Evolutionary conservation across 2,888 invertebrate genomes (phyloP).

Genomic region (Monochamus alternatus): DNA sequence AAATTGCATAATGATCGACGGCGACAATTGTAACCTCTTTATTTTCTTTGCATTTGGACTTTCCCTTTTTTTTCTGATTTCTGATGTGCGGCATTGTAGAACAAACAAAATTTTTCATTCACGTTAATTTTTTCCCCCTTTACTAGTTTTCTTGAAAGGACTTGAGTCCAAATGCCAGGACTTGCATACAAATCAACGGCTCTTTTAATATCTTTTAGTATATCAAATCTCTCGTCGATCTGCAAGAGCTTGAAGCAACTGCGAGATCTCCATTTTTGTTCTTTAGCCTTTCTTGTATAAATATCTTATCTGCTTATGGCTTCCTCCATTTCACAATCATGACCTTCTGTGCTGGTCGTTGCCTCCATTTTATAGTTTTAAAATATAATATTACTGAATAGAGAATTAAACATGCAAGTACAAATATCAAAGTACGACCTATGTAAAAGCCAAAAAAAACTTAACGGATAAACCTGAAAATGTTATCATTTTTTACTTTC

Average conservation of each 20-base stretch:
- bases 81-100: constrained; percentile 55
- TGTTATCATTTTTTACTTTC: too few species aligned
- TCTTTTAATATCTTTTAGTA: constrained; percentile 89
- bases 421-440: too few species aligned
- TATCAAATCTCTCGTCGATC: constrained; percentile 94
- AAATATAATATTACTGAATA: too few species aligned
- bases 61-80: constrained; percentile 39
- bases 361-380: too few species aligned
- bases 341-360: too few species aligned
- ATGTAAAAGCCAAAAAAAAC: too few species aligned
- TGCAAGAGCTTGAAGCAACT: constrained; percentile 98
- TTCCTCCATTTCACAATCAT: too few species aligned
- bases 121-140: constrained; percentile 70
- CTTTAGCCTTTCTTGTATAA: constrained; percentile 97
- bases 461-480: too few species aligned
- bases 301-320: constrained; percentile 87
- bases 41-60: constrained; percentile 61
- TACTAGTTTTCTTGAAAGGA: constrained; percentile 86
- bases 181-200: constrained; percentile 99
- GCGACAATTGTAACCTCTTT: constrained; percentile 91
- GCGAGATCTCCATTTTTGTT: constrained; percentile 98
- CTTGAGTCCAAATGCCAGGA: constrained; percentile 99
- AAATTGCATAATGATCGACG: constrained; percentile 98
- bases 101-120: constrained; percentile 58
- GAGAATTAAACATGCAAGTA: too few species aligned